phyloP scores from a whole-genome alignment of 2,888 invertebrate genomes.

The Andrena camellia region DNA sequence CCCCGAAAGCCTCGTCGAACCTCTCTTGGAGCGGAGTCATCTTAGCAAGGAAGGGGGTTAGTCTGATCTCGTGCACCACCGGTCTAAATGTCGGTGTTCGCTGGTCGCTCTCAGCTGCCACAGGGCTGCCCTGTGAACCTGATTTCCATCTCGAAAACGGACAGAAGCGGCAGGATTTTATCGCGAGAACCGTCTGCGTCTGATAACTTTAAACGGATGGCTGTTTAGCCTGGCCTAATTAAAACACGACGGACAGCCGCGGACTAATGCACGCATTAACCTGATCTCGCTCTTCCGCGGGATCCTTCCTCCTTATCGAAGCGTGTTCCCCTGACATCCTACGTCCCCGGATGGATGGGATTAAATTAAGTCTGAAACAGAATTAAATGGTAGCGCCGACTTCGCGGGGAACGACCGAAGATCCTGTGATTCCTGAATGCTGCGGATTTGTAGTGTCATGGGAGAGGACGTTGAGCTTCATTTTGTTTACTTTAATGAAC shows the following conservation, averaged over 20 bases:
- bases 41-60: constrained; percentile 51
- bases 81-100: constrained; percentile 62
- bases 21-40: constrained; percentile 63
- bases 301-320: constrained; percentile 2
- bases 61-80: constrained; percentile 60
- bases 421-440: neutral
- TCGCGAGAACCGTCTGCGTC: constrained; percentile 3
- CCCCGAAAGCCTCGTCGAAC: constrained; percentile 71
- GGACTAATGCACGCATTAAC: constrained; percentile 7
- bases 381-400: neutral
- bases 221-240: constrained; percentile 11
- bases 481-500: too few relatives aligned
- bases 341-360: neutral
- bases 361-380: constrained; percentile 5
- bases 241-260: constrained; percentile 11
- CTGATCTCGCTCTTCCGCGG: neutral
- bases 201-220: constrained; percentile 22
- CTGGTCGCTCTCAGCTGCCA: constrained; percentile 47
- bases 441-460: neutral
- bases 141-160: constrained; percentile 52
- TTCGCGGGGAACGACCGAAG: neutral
- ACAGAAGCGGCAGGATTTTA: constrained; percentile 1
- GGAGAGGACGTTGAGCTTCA: neutral
- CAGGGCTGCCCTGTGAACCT: constrained; percentile 29
- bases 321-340: neutral